phyloP scores from a whole-genome alignment of 1,140 invertebrate species.

The Eueides isabella region DNA sequence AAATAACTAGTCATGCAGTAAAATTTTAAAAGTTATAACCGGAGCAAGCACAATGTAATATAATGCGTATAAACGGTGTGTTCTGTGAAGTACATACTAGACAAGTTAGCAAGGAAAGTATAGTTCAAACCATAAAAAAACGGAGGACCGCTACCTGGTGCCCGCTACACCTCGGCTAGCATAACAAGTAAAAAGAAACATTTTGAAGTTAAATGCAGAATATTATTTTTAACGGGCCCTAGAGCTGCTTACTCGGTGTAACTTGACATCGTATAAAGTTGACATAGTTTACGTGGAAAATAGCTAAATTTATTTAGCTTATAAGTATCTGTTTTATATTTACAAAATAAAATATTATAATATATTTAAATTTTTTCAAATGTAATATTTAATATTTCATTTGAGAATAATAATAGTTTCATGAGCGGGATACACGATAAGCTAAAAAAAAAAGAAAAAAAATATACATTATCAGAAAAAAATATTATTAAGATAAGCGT shows the following conservation, averaged over 20 bases:
- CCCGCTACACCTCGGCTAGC: constrained; percentile 19
- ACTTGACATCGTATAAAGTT: constrained; percentile 13
- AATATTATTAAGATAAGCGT: too few relatives aligned
- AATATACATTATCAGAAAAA: too few relatives aligned
- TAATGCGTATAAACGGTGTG: constrained; percentile 32
- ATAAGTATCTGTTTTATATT: constrained; percentile 4
- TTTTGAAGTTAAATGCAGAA: constrained; percentile 27
- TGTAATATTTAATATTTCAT: too few relatives aligned
- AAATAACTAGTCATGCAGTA: background rate
- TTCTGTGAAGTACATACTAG: constrained; percentile 29
- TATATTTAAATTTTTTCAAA: too few relatives aligned
- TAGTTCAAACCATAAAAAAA: constrained; percentile 38
- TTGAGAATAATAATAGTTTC: too few relatives aligned
- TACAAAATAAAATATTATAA: too few relatives aligned
- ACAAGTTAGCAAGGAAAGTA: constrained; percentile 30
- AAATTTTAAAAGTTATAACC: background rate
- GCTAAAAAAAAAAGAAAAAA: too few relatives aligned
- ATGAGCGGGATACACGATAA: too few relatives aligned
- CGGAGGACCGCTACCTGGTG: constrained; percentile 15
- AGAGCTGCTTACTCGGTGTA: constrained; percentile 11
- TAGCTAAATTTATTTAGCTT: background rate
- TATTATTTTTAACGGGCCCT: constrained; percentile 25
- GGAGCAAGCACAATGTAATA: constrained; percentile 16
- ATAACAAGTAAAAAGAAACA: constrained; percentile 26
- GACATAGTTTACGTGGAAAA: background rate